These are phyloP conservation scores for Papilio glaucus DNA, from an alignment of 1,140 invertebrate genomes.

Conservation along the genomic window DNA sequence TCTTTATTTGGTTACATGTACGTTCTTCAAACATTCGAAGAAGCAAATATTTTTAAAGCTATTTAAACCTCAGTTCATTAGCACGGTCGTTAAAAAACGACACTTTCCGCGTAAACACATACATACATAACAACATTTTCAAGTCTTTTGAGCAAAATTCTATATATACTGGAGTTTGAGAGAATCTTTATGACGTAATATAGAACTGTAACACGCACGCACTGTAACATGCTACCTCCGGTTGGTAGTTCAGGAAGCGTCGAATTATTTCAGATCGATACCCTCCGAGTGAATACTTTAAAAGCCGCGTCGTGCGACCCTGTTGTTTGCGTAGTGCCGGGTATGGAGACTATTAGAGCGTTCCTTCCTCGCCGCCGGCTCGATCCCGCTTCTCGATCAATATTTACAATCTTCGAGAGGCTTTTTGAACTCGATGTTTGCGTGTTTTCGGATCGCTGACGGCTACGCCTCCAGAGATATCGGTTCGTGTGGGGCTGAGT, in stretches of 20 bases:
- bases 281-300: conserved; percentile 71
- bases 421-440: conserved; percentile 82
- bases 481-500: conserved; percentile 78
- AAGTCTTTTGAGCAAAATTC: not conserved
- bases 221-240: not conserved
- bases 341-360: conserved; percentile 77
- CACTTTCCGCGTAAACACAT: conserved; percentile 12
- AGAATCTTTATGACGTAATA: not conserved
- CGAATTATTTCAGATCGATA: conserved; percentile 56
- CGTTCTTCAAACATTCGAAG: not conserved
- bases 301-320: conserved; percentile 69
- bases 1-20: conserved; percentile 21
- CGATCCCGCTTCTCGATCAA: conserved; percentile 81
- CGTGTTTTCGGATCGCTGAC: conserved; percentile 80
- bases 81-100: not conserved
- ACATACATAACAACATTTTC: not conserved
- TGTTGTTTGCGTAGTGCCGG: conserved; percentile 76
- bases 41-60: conserved; percentile 6
- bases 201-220: conserved; percentile 12
- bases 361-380: conserved; percentile 53
- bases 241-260: not conserved
- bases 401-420: conserved; percentile 81
- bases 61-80: not conserved
- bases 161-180: too few relatives aligned
- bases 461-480: conserved; percentile 74